Evolutionary conservation across 2,888 invertebrate genomes (phyloP).

Genomic region (Orthonychiurus folsomi): DNA sequence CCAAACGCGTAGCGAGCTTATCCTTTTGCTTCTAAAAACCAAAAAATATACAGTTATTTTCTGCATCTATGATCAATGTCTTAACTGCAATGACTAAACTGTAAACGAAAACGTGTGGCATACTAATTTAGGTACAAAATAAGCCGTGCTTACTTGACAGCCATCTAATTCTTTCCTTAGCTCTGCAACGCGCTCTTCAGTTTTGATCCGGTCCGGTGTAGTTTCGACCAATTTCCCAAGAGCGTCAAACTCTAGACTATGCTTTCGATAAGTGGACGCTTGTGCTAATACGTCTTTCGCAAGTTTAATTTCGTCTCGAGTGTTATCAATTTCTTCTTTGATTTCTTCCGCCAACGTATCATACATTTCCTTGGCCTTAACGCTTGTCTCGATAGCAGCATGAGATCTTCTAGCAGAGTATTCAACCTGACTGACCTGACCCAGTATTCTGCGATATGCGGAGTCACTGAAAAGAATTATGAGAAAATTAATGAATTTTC

Average conservation of each 20-base stretch:
- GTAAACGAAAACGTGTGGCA: background rate
- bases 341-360: slow-evolving; percentile 66
- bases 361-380: slow-evolving; percentile 74
- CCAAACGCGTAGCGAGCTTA: background rate
- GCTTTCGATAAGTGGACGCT: slow-evolving; percentile 52
- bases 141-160: background rate
- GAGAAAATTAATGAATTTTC: slow-evolving; percentile 11
- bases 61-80: too few relatives aligned
- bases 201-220: slow-evolving; percentile 79
- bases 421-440: slow-evolving; percentile 77
- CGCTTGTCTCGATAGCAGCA: slow-evolving; percentile 68
- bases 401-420: slow-evolving; percentile 77
- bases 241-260: slow-evolving; percentile 86
- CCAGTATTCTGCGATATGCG: slow-evolving; percentile 68
- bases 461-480: slow-evolving; percentile 50
- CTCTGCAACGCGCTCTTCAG: slow-evolving; percentile 46
- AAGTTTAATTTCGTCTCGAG: slow-evolving; percentile 68
- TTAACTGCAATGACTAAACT: too few relatives aligned
- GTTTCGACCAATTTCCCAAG: slow-evolving; percentile 81
- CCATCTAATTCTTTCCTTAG: background rate
- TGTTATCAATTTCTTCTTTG: slow-evolving; percentile 66
- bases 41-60: background rate
- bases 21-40: background rate
- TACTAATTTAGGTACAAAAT: too few relatives aligned
- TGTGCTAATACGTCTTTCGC: slow-evolving; percentile 53